phyloP scores from a whole-genome alignment of 2,113 vertebrate species.

The Hystrix brachyura region DNA sequence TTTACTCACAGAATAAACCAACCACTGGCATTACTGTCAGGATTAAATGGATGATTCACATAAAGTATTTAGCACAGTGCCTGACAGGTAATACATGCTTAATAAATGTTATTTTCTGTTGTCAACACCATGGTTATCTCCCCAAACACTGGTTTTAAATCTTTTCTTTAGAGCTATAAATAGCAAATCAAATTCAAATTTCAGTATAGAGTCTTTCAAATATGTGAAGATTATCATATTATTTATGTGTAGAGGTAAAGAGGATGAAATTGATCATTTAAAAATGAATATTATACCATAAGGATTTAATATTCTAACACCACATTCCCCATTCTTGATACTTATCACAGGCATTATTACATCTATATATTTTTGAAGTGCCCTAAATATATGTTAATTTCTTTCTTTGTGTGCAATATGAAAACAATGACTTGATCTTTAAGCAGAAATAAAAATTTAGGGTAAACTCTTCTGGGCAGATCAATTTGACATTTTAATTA shows the following conservation, averaged over 20 bases:
- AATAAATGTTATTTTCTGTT: background rate
- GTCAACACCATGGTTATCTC: background rate
- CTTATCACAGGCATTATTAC: background rate
- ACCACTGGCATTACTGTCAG: background rate
- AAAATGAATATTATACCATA: background rate
- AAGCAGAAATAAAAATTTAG: background rate
- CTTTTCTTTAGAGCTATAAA: background rate
- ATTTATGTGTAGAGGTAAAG: conserved; percentile 34
- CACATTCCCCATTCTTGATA: background rate
- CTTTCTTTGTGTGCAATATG: background rate
- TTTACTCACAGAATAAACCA: background rate
- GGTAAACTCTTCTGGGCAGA: conserved; percentile 28
- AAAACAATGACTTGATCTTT: conserved; percentile 2
- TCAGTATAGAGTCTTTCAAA: conserved; percentile 11
- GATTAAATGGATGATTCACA: background rate
- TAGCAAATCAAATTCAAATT: conserved; percentile 37
- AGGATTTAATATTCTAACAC: background rate
- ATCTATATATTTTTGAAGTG: background rate
- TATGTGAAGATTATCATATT: conserved; percentile 18
- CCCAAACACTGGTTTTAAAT: background rate
- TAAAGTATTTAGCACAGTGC: background rate
- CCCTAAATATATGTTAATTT: background rate
- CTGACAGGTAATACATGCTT: conserved; percentile 1
- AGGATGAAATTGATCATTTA: conserved; percentile 12
- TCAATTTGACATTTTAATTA: conserved; percentile 53